Base-by-base conservation (phyloP, 2,797 vertebrate genomes). In the Acanthornis magna region DNA sequence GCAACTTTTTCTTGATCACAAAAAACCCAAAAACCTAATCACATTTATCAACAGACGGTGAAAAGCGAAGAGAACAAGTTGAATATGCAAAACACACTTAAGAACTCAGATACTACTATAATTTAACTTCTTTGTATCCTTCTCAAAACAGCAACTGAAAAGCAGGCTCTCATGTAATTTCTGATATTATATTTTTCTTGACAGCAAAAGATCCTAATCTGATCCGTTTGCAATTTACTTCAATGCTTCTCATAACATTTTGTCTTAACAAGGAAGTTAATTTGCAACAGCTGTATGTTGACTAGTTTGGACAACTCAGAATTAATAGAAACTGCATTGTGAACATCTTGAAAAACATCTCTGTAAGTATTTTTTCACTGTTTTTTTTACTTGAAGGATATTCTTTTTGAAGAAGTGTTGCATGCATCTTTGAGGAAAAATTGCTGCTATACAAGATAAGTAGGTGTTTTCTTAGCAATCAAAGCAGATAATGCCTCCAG, bases 261-360 rank as follows among this genome's bases (percentile, higher is more conserved):
- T 76, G 9, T 55, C 53, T 85, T 67, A 79, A 93, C 48, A 93
- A 95, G 78, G 50, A 86, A 88, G 70, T n/a, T 92, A 91, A 96
- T 93, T 94, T 83, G 48, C 61, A 89, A 71, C 94, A 93, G 89
- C 89, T 95, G 87, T 85, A 89, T n/a, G 26, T 67, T 93, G 67
- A 88, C 42, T 87, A 63, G 36, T 70, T 92, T 79, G 75, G 75
- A 85, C 23, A 79, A 76, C 43, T 87, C 67, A 48, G 45, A 85
- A 91, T 60, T 91, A 85, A 79, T 57, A 63, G 67, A 67, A 89
- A 85, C 18, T 58, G 17, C 20, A 74, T 79, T 87, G 45, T 79
- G 48, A 89, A 70, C 34, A 34, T 66, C 48, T 60, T 79, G 66
- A 80, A 95, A 86, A 84, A 66, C 54, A 55, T 14, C 29, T 60